These are phyloP conservation scores for Pollachius pollachius DNA, from an alignment of 2,113 vertebrate species.

Conservation along the genomic window DNA sequence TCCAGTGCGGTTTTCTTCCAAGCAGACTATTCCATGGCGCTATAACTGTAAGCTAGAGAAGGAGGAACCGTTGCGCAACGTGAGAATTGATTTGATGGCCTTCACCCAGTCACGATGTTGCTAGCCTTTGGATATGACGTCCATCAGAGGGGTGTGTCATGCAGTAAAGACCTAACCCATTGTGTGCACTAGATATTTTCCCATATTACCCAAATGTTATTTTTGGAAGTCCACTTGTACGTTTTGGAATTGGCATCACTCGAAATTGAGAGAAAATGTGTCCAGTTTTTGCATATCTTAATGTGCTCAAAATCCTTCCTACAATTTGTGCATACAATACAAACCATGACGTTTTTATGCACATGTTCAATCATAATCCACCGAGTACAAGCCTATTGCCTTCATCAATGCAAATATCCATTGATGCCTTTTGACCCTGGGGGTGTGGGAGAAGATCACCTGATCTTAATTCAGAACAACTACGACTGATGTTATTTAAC, in stretches of 20 bases:
- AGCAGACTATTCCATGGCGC: constrained; percentile 12
- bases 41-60: constrained; percentile 33
- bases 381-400: constrained; percentile 38
- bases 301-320: too few relatives aligned
- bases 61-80: constrained; percentile 34
- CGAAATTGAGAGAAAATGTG: too few relatives aligned
- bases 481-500: constrained; percentile 48
- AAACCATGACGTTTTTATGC: constrained; percentile 20
- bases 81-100: constrained; percentile 37
- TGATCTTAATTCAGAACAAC: constrained; percentile 11
- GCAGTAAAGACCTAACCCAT: constrained; percentile 1
- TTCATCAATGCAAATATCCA: constrained; percentile 23
- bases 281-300: too few relatives aligned
- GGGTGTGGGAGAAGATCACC: background rate
- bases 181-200: constrained; percentile 15
- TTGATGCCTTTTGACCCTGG: background rate
- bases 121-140: constrained; percentile 4
- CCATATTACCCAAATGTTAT: background rate
- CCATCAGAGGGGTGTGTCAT: constrained; percentile 10
- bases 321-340: too few relatives aligned
- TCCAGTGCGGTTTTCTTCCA: background rate
- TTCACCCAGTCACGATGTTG: background rate
- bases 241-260: background rate
- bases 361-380: constrained; percentile 21
- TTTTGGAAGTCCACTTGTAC: background rate